Evolutionary conservation across 2,888 invertebrate genomes (phyloP).

Genomic region (Camponotus fellah): DNA sequence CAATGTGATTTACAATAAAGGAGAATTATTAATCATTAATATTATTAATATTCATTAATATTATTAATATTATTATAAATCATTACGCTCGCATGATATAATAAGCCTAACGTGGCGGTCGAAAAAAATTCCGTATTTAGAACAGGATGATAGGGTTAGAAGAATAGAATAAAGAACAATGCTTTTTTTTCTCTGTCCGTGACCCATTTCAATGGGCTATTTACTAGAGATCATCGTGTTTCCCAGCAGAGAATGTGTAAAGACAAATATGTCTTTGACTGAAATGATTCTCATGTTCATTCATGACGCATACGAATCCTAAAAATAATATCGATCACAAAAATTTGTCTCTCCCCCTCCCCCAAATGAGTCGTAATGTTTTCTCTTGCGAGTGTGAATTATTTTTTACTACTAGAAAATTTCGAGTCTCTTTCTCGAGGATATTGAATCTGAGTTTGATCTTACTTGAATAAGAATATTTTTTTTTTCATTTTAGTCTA

Average conservation of each 20-base stretch:
- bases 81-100: background rate
- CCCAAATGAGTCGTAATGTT: background rate
- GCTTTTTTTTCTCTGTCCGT: constrained; percentile 9
- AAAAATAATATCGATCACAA: constrained; percentile 40
- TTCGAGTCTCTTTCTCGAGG: constrained; percentile 1
- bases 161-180: background rate
- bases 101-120: background rate
- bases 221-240: background rate
- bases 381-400: constrained; percentile 14
- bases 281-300: constrained; percentile 22
- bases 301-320: constrained; percentile 25
- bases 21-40: too few species aligned
- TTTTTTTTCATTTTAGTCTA: constrained; percentile 33
- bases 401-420: constrained; percentile 6
- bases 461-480: constrained; percentile 16
- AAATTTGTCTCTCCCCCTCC: background rate
- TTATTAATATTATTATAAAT: constrained; percentile 35
- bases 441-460: constrained; percentile 32
- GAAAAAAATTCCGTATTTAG: background rate
- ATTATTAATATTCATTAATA: too few species aligned
- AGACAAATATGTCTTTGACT: constrained; percentile 9
- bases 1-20: constrained; percentile 15
- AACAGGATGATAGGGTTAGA: background rate
- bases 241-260: constrained; percentile 2
- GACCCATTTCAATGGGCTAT: constrained; percentile 16